Percentiles rank a stretch among this genome's conserved stretches.
phyloP scores from a whole-genome alignment of 2,113 vertebrate species.

The Amphiprion percula region DNA sequence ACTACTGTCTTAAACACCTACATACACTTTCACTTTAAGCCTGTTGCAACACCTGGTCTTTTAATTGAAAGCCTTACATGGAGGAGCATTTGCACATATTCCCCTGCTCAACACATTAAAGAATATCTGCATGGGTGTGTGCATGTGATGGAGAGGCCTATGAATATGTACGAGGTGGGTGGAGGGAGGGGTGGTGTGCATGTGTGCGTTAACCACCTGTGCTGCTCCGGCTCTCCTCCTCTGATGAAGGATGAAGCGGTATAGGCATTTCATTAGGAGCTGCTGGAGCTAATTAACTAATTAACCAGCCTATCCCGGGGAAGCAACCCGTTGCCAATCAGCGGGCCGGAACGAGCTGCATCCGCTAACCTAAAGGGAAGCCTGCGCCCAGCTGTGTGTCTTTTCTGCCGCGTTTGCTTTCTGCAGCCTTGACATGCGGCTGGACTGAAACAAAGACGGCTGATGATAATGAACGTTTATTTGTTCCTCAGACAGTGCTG shows the following conservation, averaged over 20 bases:
- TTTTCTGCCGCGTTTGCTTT: slow-evolving; percentile 4
- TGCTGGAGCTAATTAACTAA: slow-evolving; percentile 76
- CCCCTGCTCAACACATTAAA: slow-evolving; percentile 10
- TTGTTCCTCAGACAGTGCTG: slow-evolving; percentile 46
- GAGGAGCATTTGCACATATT: too few relatives aligned
- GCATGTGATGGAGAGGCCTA: slow-evolving; percentile 3
- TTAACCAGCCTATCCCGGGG: slow-evolving; percentile 69
- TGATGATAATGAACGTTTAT: slow-evolving; percentile 58
- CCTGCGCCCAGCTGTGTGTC: slow-evolving; percentile 23
- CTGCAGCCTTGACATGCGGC: slow-evolving; percentile 35
- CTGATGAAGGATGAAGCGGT: slow-evolving; percentile 41
- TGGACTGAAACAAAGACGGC: slow-evolving; percentile 59
- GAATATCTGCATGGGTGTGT: slow-evolving; percentile 15
- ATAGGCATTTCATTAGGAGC: slow-evolving; percentile 59
- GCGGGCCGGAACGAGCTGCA: slow-evolving; percentile 30
- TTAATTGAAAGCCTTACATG: slow-evolving; percentile 41
- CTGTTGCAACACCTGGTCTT: slow-evolving; percentile 52
- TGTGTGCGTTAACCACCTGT: slow-evolving; percentile 41
- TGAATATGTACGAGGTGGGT: slow-evolving; percentile 18
- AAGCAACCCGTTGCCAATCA: slow-evolving; percentile 65
- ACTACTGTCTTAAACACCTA: background rate
- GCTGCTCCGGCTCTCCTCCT: slow-evolving; percentile 31
- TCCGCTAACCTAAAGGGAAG: slow-evolving; percentile 42
- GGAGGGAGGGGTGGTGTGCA: slow-evolving; percentile 17
- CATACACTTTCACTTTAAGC: slow-evolving; percentile 2